Evolutionary conservation across 2,113 vertebrate species (phyloP).

Genomic region (Cervus canadensis): DNA sequence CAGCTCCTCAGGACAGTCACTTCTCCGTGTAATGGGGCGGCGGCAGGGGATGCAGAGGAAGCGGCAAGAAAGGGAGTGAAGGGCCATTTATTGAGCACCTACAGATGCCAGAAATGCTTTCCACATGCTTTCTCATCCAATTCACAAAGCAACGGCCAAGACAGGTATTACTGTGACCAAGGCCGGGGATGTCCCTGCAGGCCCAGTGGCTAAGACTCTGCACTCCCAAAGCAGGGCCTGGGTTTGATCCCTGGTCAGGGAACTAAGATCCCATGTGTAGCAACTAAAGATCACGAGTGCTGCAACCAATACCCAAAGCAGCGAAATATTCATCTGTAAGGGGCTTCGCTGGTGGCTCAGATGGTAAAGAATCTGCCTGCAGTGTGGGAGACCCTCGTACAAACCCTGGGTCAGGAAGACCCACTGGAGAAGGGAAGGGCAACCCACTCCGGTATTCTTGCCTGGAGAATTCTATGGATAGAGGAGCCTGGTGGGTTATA

Average conservation of each 20-base stretch:
- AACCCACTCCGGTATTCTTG: neutral
- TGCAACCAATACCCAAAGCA: neutral
- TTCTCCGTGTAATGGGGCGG: accelerated
- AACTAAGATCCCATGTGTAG: neutral
- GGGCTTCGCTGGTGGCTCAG: neutral
- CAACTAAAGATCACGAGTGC: neutral
- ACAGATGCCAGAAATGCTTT: neutral
- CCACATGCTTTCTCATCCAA: accelerated
- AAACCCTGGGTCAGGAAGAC: neutral
- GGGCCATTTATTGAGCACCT: neutral
- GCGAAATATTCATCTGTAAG: neutral
- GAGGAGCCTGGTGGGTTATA: neutral
- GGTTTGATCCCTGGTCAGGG: neutral
- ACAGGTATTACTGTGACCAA: neutral
- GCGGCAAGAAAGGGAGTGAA: neutral
- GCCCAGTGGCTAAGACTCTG: neutral
- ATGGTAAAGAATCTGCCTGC: neutral
- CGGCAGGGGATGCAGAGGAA: accelerated
- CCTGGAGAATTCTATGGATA: neutral
- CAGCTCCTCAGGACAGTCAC: accelerated
- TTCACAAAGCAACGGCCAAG: neutral
- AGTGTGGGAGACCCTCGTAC: neutral
- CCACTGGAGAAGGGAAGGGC: neutral
- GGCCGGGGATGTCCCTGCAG: neutral
- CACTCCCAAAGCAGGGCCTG: neutral